Evolutionary conservation across 2,888 invertebrate species (phyloP).

Genomic region (Netelia melanura): DNA sequence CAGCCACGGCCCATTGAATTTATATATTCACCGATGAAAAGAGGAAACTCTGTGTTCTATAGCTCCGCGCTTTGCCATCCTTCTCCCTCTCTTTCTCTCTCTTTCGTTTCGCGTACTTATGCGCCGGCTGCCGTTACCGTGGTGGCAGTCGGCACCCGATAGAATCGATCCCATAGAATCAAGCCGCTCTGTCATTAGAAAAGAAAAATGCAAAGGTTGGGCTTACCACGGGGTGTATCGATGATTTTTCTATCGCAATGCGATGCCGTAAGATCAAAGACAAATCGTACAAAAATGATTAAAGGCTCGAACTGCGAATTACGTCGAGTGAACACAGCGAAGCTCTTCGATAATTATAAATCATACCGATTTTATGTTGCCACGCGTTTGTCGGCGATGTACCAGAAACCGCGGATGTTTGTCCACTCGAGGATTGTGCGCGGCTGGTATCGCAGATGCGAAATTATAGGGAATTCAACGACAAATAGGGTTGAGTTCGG

Average conservation of each 20-base stretch:
- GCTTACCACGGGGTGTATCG: constrained; percentile 38
- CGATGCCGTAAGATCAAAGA: constrained; percentile 45
- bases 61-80: constrained; percentile 11
- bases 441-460: constrained; percentile 53
- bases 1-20: constrained; percentile 71
- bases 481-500: constrained; percentile 61
- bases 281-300: constrained; percentile 58
- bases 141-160: constrained; percentile 59
- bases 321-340: neutral
- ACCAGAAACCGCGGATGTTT: constrained; percentile 34
- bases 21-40: constrained; percentile 71
- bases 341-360: constrained; percentile 62
- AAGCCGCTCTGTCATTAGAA: constrained; percentile 68
- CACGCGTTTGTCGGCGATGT: constrained; percentile 51
- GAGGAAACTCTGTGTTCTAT: constrained; percentile 64
- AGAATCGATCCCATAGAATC: constrained; percentile 58
- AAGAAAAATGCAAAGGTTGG: constrained; percentile 68
- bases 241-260: constrained; percentile 34
- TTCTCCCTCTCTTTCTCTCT: constrained; percentile 35
- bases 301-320: constrained; percentile 28
- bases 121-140: constrained; percentile 20
- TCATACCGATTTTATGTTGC: constrained; percentile 42
- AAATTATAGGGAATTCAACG: constrained; percentile 55
- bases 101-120: constrained; percentile 47
- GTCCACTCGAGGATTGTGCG: constrained; percentile 67